Percentiles rank a stretch among this genome's conserved stretches.
Conservation (phyloP, 2,113 vertebrate species). For the Vulpes lagopus region DNA sequence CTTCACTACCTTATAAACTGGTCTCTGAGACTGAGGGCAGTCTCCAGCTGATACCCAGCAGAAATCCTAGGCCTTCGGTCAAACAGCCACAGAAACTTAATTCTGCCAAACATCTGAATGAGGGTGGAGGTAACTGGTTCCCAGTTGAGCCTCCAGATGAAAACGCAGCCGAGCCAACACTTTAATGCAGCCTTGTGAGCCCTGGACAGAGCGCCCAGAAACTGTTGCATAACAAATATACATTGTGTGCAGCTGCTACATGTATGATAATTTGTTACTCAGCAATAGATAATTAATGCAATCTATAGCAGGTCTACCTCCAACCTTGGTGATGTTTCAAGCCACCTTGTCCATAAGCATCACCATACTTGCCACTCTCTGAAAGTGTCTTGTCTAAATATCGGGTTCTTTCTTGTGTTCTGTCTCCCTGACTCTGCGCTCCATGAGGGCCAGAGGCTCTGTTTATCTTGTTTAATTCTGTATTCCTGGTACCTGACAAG, state of each 20-base stretch:
- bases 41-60: neutral
- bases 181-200: neutral
- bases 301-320: too few relatives aligned
- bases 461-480: neutral
- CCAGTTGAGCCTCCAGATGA: neutral
- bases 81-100: neutral
- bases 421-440: neutral
- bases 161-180: neutral
- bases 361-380: neutral
- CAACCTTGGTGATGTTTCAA: neutral
- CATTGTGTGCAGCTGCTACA: neutral
- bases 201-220: neutral
- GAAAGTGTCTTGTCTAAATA: neutral
- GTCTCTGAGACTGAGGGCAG: neutral
- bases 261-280: too few relatives aligned
- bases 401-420: neutral
- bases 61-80: too few relatives aligned
- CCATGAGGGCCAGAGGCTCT: neutral
- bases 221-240: neutral
- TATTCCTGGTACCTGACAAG: neutral
- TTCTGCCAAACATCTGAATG: neutral
- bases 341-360: too few relatives aligned
- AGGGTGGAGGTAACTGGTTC: neutral
- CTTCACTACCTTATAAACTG: too few relatives aligned
- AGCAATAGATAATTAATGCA: neutral